Conservation (phyloP, 2,888 invertebrate genomes). For the Apamea sordens region DNA sequence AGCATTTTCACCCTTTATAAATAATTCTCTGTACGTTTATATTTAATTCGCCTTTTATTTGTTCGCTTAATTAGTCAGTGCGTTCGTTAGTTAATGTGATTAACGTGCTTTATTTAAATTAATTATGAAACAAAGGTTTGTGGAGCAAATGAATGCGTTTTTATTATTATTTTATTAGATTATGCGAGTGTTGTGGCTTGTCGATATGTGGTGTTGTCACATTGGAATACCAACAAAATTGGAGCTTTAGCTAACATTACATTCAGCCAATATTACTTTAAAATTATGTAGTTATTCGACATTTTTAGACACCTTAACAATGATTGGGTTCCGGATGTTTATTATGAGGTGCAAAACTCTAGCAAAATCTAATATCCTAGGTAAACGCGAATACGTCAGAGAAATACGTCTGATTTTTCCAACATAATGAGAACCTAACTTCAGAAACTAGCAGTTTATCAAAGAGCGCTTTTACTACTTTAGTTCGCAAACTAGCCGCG, state of each 20-base stretch:
- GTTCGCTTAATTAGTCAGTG: conserved; percentile 11
- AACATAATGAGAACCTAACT: conserved; percentile 45
- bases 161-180: conserved; percentile 19
- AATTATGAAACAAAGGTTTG: conserved; percentile 25
- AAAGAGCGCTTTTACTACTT: conserved; percentile 41
- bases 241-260: no score
- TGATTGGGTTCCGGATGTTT: not conserved
- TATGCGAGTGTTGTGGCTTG: not conserved
- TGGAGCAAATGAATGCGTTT: conserved; percentile 11
- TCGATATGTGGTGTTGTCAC: not conserved
- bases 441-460: conserved; percentile 40
- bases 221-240: not conserved
- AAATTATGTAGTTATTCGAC: not conserved
- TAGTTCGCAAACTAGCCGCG: conserved; percentile 2
- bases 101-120: conserved; percentile 33
- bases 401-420: conserved; percentile 38
- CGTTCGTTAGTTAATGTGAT: conserved; percentile 34
- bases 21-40: conserved; percentile 16
- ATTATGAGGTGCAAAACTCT: not conserved
- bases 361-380: not conserved
- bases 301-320: not conserved
- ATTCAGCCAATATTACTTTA: not conserved
- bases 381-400: conserved; percentile 21
- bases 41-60: conserved; percentile 7
- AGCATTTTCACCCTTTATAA: not conserved